These are phyloP conservation scores for Syncerus caffer DNA, from an alignment of 2,797 vertebrate species.

Conservation along the genomic window DNA sequence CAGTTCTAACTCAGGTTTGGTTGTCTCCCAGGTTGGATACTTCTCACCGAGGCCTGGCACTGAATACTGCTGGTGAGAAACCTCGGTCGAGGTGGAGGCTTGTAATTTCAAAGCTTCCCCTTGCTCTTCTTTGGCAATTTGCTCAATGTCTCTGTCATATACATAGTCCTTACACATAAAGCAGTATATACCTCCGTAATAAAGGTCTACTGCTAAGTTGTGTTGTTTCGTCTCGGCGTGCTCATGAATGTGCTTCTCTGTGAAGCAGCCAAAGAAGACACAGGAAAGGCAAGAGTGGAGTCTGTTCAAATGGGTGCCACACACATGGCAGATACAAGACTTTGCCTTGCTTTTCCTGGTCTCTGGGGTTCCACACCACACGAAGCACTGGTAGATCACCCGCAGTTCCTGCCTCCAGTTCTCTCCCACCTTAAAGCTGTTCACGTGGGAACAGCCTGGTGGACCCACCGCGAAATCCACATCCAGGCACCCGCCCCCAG, in stretches of 20 bases:
- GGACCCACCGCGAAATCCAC: slow-evolving; percentile 74
- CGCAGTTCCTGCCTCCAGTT: slow-evolving; percentile 77
- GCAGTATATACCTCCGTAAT: slow-evolving; percentile 74
- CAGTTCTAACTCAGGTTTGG: slow-evolving; percentile 67
- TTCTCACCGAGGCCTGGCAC: slow-evolving; percentile 62
- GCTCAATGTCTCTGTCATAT: slow-evolving; percentile 77
- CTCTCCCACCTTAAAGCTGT: slow-evolving; percentile 76
- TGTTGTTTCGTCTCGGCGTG: slow-evolving; percentile 98
- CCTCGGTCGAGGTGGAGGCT: slow-evolving; percentile 68
- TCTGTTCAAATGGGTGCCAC: slow-evolving; percentile 96
- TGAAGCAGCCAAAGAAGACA: slow-evolving; percentile 98
- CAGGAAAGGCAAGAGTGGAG: slow-evolving; percentile 99
- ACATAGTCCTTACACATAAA: slow-evolving; percentile 78
- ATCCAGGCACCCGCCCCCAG: slow-evolving; percentile 73
- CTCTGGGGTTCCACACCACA: slow-evolving; percentile 77
- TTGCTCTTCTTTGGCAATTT: slow-evolving; percentile 78
- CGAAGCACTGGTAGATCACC: slow-evolving; percentile 78
- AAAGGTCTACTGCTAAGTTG: slow-evolving; percentile 89
- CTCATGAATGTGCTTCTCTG: slow-evolving; percentile 99
- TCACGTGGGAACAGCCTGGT: slow-evolving; percentile 77
- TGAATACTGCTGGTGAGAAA: slow-evolving; percentile 70
- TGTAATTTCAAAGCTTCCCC: slow-evolving; percentile 75
- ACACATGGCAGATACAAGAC: slow-evolving; percentile 99
- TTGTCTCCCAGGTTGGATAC: slow-evolving; percentile 71
- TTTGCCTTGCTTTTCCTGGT: slow-evolving; percentile 91